phyloP scores from a whole-genome alignment of 2,113 vertebrate species.

The Agapornis roseicollis region DNA sequence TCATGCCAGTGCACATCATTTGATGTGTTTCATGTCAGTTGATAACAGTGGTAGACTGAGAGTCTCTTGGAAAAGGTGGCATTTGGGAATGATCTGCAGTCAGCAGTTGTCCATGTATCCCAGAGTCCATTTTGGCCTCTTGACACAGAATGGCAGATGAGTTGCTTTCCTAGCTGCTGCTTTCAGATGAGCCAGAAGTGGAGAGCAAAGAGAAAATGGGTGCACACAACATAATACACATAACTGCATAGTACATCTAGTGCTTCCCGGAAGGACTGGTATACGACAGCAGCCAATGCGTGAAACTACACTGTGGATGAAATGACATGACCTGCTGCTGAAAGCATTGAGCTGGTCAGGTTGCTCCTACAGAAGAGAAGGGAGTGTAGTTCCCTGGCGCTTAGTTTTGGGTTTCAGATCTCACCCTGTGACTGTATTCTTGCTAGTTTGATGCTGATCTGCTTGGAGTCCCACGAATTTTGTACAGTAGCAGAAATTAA shows the following conservation, averaged over 20 bases:
- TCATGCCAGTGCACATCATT: background rate
- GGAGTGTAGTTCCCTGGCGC: too few species aligned
- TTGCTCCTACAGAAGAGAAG: background rate
- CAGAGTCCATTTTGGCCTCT: background rate
- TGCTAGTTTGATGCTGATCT: background rate
- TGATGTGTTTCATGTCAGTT: background rate
- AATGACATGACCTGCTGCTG: background rate
- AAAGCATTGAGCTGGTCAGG: background rate
- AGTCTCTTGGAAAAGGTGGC: background rate
- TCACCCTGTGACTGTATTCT: background rate
- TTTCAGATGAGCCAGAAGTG: background rate
- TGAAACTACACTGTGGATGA: background rate
- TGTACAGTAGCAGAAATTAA: background rate
- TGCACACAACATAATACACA: background rate
- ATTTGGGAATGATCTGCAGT: fast-evolving
- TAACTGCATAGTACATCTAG: background rate
- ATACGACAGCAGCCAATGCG: background rate
- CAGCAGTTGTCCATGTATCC: background rate
- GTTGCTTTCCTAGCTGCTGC: background rate
- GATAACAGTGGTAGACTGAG: background rate
- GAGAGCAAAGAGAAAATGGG: background rate
- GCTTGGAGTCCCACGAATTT: background rate
- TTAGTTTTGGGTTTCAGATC: background rate
- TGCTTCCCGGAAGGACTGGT: background rate
- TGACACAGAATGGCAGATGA: background rate